Evolutionary conservation across 1,140 invertebrate genomes (phyloP).

Genomic region (Ceratosolen solmsi): DNA sequence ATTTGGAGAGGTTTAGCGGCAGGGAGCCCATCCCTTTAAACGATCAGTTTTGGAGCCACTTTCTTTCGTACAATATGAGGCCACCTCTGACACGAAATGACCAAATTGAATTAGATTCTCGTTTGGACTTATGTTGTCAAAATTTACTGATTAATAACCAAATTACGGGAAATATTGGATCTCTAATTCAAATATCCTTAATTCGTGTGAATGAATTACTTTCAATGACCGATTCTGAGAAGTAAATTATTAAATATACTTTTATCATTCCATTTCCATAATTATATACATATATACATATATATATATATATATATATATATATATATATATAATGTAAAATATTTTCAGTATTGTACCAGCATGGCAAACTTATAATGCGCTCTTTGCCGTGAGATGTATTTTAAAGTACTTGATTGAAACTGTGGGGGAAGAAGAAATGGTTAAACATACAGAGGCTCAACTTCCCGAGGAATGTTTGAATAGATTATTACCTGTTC

Average conservation of each 20-base stretch:
- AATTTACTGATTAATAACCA: conserved; percentile 85
- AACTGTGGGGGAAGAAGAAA: conserved; percentile 82
- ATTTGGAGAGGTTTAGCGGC: conserved; percentile 85
- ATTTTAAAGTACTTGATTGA: conserved; percentile 92
- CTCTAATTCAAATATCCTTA: conserved; percentile 89
- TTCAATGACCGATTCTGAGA: conserved; percentile 87
- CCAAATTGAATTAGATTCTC: conserved; percentile 80
- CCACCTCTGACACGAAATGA: conserved; percentile 83
- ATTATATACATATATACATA: conserved; percentile 40
- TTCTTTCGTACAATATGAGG: conserved; percentile 92
- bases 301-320: conserved; percentile 42
- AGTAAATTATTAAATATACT: conserved; percentile 76
- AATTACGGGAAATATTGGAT: conserved; percentile 89
- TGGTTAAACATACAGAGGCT: conserved; percentile 83
- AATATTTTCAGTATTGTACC: conserved; percentile 85
- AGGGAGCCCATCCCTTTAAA: conserved; percentile 86
- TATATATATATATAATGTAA: conserved; percentile 47
- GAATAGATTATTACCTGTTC: conserved; percentile 53
- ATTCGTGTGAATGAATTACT: conserved; percentile 85
- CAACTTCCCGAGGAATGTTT: conserved; percentile 61
- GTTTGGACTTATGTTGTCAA: conserved; percentile 82
- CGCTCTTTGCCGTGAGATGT: conserved; percentile 91
- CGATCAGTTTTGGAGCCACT: conserved; percentile 94
- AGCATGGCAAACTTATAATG: conserved; percentile 96
- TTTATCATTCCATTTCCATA: neutral